phyloP scores from a whole-genome alignment of 1,140 invertebrate species.

The Caerostris extrusa region DNA sequence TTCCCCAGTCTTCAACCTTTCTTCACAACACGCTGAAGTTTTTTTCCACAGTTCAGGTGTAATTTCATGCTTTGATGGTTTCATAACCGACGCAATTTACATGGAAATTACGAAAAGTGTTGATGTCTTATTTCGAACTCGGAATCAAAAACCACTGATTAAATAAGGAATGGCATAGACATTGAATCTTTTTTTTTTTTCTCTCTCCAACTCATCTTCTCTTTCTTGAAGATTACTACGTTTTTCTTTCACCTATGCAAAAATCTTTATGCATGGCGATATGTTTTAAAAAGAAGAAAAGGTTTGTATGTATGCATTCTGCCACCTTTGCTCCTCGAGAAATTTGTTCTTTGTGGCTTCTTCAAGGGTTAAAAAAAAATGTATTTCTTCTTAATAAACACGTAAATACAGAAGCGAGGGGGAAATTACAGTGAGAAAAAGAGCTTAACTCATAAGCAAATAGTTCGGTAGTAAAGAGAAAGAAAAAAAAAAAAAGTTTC shows the following conservation, averaged over 20 bases:
- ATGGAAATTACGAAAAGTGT: slow-evolving; percentile 77
- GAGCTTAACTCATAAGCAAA: slow-evolving; percentile 75
- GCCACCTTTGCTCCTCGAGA: slow-evolving; percentile 55
- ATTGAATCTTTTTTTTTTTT: neutral
- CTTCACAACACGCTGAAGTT: neutral
- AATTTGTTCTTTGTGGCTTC: slow-evolving; percentile 69
- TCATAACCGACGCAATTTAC: slow-evolving; percentile 76
- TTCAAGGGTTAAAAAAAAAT: slow-evolving; percentile 39
- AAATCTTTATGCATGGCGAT: neutral
- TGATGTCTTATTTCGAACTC: slow-evolving; percentile 50
- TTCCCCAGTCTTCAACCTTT: slow-evolving; percentile 7
- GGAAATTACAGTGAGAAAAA: slow-evolving; percentile 71
- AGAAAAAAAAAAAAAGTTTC: slow-evolving; percentile 33
- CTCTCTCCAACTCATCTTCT: neutral
- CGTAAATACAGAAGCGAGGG: slow-evolving; percentile 50
- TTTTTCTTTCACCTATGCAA: slow-evolving; percentile 60
- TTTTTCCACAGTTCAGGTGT: slow-evolving; percentile 56
- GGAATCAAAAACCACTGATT: slow-evolving; percentile 71
- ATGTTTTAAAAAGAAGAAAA: neutral
- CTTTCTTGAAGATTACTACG: slow-evolving; percentile 53
- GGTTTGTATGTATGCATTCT: neutral
- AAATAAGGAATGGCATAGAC: slow-evolving; percentile 70
- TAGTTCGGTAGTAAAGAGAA: neutral
- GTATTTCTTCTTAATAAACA: slow-evolving; percentile 67
- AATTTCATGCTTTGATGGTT: slow-evolving; percentile 73